Base-by-base conservation (phyloP, 2,888 invertebrate genomes). In the Hermaeophaga mercurialis region DNA sequence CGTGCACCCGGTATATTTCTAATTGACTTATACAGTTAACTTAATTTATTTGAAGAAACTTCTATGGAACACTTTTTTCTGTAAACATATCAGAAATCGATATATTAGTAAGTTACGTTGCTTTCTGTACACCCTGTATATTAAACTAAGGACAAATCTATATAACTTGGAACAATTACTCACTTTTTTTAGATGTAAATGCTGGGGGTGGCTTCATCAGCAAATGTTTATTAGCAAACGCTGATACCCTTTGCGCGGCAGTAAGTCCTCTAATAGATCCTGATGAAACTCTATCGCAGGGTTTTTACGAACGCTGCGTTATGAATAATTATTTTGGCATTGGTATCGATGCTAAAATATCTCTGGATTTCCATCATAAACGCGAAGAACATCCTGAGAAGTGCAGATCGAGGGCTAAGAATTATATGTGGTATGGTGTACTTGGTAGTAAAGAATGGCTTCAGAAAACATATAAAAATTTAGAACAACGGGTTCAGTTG, bases 271-370 rank as follows among this genome's bases (percentile, higher is more conserved):
- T 96, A 8, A 93, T 96, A 89, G 95, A 95, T 74, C 91, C 92
- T 0, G 94, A 94, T 71, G 92, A 94, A 71, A 90, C 91, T 0
- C 80, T 92, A 1, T 80, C 91, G 73, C 94, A 94, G 80, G 94
- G 94, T 0, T 92, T 90, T 76, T 90, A 90, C 69, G 97, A 98
- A 78, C 88, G 90, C 66, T 94, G 94, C 70, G 96, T 96, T 1
- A 97, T 98, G 97, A 98, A 97, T 79, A 98, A 98, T 76, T 98
- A 98, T 75, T 97, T 97, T 75, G 97, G 97, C 0, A 97, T 98
- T 70, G 97, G 97, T 0, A 92, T 98, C 61, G 97, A 98, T 79
- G 97, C 97, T 0, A 97, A 98, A 79, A 96, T 98, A 50, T 92
- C 96, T 0, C 80, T 97, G 38, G 97, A 97, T 75, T 98, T 98